Conservation (phyloP, 2,888 invertebrate species). For the Amiota communis region DNA sequence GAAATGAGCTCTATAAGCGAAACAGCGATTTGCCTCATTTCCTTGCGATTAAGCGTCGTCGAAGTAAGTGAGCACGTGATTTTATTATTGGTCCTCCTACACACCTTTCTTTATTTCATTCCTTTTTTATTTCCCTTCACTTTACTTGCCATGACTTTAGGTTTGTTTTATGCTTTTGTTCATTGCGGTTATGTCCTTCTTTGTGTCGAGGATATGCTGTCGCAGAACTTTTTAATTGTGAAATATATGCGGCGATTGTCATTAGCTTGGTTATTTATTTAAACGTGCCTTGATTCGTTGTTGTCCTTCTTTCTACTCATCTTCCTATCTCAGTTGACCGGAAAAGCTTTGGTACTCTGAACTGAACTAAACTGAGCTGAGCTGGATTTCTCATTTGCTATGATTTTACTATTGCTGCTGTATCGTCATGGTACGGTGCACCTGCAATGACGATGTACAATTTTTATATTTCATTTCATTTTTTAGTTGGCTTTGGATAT, state of each 20-base stretch:
- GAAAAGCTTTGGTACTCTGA: too few relatives aligned
- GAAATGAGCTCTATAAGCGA: conserved; percentile 33
- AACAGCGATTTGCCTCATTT: conserved; percentile 31
- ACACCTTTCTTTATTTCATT: too few relatives aligned
- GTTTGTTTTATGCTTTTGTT: too few relatives aligned
- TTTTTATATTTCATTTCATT: conserved; percentile 11
- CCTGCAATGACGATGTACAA: conserved; percentile 1
- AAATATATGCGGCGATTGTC: conserved; percentile 24
- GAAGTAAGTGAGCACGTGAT: conserved; percentile 28
- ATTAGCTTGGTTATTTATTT: conserved; percentile 22
- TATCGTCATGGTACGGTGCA: not conserved
- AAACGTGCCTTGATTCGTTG: not conserved
- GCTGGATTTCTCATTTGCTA: too few relatives aligned
- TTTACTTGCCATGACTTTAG: too few relatives aligned
- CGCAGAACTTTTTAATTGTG: conserved; percentile 21
- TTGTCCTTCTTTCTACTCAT: too few relatives aligned
- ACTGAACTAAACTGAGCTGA: too few relatives aligned
- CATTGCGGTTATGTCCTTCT: not conserved
- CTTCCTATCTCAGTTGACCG: too few relatives aligned
- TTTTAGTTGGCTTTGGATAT: conserved; percentile 34
- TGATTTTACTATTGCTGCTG: not conserved
- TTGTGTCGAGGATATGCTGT: not conserved
- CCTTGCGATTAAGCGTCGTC: conserved; percentile 26
- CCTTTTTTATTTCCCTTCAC: too few relatives aligned
- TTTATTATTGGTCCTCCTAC: conserved; percentile 17